phyloP scores from a whole-genome alignment of 2,888 invertebrate genomes.

The Stegophylla sp. region DNA sequence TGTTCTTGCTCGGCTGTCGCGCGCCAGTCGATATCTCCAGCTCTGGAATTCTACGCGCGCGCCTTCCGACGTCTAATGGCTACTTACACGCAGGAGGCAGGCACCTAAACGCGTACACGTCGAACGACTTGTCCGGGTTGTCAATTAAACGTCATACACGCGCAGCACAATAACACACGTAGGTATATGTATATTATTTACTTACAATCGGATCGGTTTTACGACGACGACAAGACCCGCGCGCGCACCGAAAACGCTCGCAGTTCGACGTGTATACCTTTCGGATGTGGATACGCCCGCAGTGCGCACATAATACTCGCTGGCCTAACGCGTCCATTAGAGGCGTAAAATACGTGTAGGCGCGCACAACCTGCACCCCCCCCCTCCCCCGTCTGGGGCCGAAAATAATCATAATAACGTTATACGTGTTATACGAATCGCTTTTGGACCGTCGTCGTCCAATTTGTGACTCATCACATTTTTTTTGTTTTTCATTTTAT shows the following conservation, averaged over 20 bases:
- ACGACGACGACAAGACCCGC: too few relatives aligned
- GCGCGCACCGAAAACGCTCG: constrained; percentile 13
- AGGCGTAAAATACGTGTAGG: constrained; percentile 33
- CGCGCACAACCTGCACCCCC: not conserved
- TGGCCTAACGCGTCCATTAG: constrained; percentile 28
- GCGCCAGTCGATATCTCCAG: too few relatives aligned
- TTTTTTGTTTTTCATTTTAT: too few relatives aligned
- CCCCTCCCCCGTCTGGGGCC: constrained; percentile 14
- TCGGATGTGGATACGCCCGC: not conserved
- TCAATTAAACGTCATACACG: constrained; percentile 56
- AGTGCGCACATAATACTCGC: not conserved
- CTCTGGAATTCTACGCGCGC: too few relatives aligned
- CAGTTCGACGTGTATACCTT: not conserved
- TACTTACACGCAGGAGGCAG: constrained; percentile 14
- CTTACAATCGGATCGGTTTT: constrained; percentile 21
- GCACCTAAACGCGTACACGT: not conserved
- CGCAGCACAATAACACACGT: not conserved
- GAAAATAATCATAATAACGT: constrained; percentile 27
- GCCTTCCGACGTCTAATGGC: not conserved
- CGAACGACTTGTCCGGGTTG: constrained; percentile 42
- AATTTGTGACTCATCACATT: constrained; percentile 56
- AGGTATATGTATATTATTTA: not conserved
- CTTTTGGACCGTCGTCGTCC: constrained; percentile 28
- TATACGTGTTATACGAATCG: not conserved
- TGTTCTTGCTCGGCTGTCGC: too few relatives aligned